Evolutionary conservation across 2,888 invertebrate genomes (phyloP), one percentile per base, ranked within the genome.

Genomic region (Dorcus parallelipipedus): DNA sequence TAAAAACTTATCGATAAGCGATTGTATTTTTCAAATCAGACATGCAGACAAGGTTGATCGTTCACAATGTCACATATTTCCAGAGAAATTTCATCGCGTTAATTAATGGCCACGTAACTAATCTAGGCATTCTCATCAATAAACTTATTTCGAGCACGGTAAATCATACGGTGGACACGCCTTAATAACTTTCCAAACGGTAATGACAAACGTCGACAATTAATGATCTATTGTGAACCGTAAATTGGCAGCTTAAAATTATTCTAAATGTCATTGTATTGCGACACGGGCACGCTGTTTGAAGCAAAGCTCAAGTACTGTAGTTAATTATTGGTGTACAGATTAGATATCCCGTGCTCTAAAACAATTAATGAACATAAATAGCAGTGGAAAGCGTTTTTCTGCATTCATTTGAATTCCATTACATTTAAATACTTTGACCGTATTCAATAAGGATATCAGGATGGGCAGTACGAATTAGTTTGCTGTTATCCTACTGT

Each of bases 141-240:
- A 51, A 51, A 56, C 51, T 43, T 56, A 51, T 56, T 56, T 56
- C 56, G 51, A 51, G 51, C 51, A 45, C 56, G 38, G 51, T 56
- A 56, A 56, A 56, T 56, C 56, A 56, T 50, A 54, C 54, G 39
- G 17, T 42, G 49, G 23, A 51, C 52, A 56, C 52, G 45, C 56
- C 56, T 47, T 56, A 56, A 56, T 56, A 59, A 61, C 61, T 61
- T 61, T 61, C 61, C 61, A 61, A 61, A 56, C 56, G 55, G 55
- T 61, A 61, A 59, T 61, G 61, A 56, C 59, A 50, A 59, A 56
- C 52, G 61, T 55, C 47, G 51, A 56, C 52, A 49, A 61, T 61
- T 59, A 59, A 61, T 61, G 59, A 61, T 59, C 59, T 56, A 61
- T 61, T 61, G 61, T 61, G 56, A 56, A 43, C 47, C 38, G 56